Evolutionary conservation across 1,140 invertebrate species (phyloP).

Genomic region (Dysdera silvatica): DNA sequence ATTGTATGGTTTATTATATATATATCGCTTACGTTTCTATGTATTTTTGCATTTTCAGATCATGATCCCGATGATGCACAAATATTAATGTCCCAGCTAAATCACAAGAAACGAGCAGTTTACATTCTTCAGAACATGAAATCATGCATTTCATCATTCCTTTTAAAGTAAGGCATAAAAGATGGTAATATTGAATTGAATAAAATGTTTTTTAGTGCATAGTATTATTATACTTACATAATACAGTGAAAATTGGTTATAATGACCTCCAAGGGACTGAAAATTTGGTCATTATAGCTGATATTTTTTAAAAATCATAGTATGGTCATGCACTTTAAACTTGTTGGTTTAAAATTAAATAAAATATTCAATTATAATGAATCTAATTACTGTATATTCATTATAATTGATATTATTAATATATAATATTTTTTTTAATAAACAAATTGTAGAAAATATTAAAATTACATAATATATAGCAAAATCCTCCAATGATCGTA

Average conservation of each 20-base stretch:
- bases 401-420: too few species aligned
- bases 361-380: too few species aligned
- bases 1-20: neutral
- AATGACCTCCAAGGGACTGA: neutral
- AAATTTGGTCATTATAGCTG: neutral
- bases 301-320: neutral
- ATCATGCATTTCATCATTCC: constrained; percentile 32
- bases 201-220: neutral
- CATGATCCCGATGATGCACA: constrained; percentile 16
- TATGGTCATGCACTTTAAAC: too few species aligned
- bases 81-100: constrained; percentile 11
- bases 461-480: too few species aligned
- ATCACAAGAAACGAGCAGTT: constrained; percentile 25
- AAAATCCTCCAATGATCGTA: too few species aligned
- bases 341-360: too few species aligned
- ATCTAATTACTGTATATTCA: too few species aligned
- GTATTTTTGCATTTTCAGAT: constrained; percentile 1
- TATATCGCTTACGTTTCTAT: too few species aligned
- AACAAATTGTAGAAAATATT: too few species aligned
- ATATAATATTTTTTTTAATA: too few species aligned
- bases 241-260: neutral
- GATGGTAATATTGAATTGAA: neutral
- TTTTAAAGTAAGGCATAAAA: constrained; percentile 23
- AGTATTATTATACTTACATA: neutral
- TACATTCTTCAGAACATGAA: constrained; percentile 25